These are phyloP conservation scores for Phataginus tricuspis DNA, from an alignment of 2,797 vertebrate genomes.

Conservation along the genomic window DNA sequence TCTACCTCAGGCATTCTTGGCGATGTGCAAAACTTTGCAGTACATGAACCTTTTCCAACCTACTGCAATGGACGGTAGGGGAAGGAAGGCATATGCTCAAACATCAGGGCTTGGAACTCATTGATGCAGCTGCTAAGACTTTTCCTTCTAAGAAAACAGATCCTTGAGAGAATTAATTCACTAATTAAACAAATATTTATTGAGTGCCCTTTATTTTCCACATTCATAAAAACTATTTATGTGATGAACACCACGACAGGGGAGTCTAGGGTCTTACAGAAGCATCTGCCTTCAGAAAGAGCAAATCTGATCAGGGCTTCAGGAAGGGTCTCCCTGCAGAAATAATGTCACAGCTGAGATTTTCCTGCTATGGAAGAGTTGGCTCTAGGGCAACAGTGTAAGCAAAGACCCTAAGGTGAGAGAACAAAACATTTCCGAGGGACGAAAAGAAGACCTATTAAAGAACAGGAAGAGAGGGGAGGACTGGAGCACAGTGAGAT, in stretches of 20 bases:
- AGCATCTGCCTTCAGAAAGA: background rate
- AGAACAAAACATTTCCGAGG: background rate
- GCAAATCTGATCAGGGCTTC: background rate
- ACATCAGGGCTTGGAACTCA: background rate
- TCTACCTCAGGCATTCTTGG: background rate
- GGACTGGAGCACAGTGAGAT: background rate
- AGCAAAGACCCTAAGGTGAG: background rate
- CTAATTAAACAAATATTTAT: background rate
- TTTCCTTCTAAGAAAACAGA: slow-evolving; percentile 1
- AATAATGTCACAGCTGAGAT: background rate
- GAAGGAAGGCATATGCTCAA: background rate
- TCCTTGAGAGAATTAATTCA: background rate
- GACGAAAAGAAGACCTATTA: background rate
- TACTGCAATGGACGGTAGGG: too few species aligned
- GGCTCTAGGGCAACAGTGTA: background rate
- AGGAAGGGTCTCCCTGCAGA: background rate
- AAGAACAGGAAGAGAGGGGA: background rate
- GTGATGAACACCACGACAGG: background rate
- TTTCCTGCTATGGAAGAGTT: background rate
- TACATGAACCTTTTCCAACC: background rate
- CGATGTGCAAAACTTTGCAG: background rate
- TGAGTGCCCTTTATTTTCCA: background rate
- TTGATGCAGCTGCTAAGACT: background rate
- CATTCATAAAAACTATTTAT: background rate
- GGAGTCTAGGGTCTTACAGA: background rate